Evolutionary conservation across 2,888 invertebrate genomes (phyloP).

Genomic region (Iselma pallidipennis): DNA sequence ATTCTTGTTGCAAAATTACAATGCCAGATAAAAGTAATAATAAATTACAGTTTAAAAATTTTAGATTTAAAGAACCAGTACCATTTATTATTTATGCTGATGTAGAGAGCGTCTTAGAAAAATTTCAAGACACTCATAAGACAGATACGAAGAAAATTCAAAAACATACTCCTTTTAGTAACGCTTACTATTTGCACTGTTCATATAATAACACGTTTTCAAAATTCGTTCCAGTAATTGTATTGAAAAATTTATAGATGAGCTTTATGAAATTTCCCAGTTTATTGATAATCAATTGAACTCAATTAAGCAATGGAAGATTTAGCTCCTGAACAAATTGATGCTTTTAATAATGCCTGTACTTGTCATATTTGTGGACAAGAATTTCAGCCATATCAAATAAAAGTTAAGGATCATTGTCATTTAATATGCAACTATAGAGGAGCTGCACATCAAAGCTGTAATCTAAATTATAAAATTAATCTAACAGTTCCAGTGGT

Average conservation of each 20-base stretch:
- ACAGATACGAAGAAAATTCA: not conserved
- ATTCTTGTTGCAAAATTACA: not conserved
- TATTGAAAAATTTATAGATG: slow-evolving; percentile 29
- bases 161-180: slow-evolving; percentile 20
- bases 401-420: slow-evolving; percentile 37
- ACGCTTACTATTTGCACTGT: slow-evolving; percentile 35
- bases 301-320: slow-evolving; percentile 20
- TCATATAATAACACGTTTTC: slow-evolving; percentile 33
- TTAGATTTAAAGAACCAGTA: slow-evolving; percentile 12
- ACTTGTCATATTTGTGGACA: slow-evolving; percentile 33
- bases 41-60: slow-evolving; percentile 16
- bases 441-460: slow-evolving; percentile 36
- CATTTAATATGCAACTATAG: slow-evolving; percentile 40
- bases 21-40: not conserved
- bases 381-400: slow-evolving; percentile 17
- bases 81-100: slow-evolving; percentile 31
- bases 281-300: slow-evolving; percentile 20
- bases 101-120: slow-evolving; percentile 18
- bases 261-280: slow-evolving; percentile 25
- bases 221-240: slow-evolving; percentile 28
- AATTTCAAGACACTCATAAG: not conserved
- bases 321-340: not conserved
- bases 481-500: slow-evolving; percentile 39
- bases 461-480: slow-evolving; percentile 43
- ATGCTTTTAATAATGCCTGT: too few relatives aligned